phyloP scores from a whole-genome alignment of 1,140 invertebrate species.

The Penaeus chinensis region DNA sequence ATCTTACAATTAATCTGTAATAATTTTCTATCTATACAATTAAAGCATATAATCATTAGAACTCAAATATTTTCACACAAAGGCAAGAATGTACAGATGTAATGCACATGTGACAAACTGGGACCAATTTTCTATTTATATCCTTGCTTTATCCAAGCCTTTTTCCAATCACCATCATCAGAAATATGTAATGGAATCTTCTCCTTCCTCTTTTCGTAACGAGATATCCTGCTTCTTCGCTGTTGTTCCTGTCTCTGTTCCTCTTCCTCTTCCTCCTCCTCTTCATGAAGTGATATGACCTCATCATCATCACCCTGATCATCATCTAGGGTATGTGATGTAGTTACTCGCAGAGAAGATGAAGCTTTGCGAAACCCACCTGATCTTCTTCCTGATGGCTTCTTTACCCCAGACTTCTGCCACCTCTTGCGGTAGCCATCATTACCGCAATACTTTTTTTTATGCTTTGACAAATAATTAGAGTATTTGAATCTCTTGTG shows the following conservation, averaged over 20 bases:
- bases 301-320: conserved; percentile 24
- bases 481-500: conserved; percentile 91
- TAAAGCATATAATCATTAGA: conserved; percentile 18
- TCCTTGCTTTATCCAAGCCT: conserved; percentile 52
- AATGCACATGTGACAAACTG: conserved; percentile 23
- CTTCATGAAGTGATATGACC: conserved; percentile 10
- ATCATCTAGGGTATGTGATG: conserved; percentile 10
- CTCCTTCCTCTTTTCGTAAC: conserved; percentile 22
- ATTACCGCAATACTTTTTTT: conserved; percentile 85
- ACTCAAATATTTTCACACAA: not conserved
- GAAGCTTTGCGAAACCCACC: not conserved
- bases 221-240: not conserved
- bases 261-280: conserved; percentile 13
- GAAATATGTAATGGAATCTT: conserved; percentile 37
- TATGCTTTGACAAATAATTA: conserved; percentile 86
- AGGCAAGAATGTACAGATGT: conserved; percentile 9
- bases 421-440: conserved; percentile 55
- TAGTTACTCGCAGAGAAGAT: not conserved
- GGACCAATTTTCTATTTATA: conserved; percentile 32
- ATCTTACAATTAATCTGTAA: not conserved
- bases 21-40: conserved; percentile 5
- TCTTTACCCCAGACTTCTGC: conserved; percentile 43
- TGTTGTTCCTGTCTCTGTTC: conserved; percentile 9
- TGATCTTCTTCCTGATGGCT: conserved; percentile 19
- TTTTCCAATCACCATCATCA: conserved; percentile 52